Evolutionary conservation across 2,888 invertebrate genomes (phyloP).

Genomic region (Eustalomyia histrio): DNA sequence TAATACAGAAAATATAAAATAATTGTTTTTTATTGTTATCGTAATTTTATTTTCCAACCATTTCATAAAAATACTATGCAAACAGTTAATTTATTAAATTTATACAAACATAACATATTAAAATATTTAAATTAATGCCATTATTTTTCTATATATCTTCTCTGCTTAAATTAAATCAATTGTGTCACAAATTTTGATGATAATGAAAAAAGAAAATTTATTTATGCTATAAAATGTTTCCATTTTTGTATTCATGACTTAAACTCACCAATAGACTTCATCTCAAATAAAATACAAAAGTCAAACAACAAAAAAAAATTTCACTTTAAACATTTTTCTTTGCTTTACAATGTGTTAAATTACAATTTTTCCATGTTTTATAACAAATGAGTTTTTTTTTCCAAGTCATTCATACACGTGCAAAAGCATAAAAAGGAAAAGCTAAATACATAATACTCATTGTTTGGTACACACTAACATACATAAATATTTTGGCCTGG

Average conservation of each 20-base stretch:
- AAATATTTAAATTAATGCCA: no score
- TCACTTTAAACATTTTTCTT: neutral
- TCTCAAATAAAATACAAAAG: neutral
- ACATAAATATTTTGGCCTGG: neutral
- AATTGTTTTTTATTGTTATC: no score
- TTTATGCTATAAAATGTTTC: neutral
- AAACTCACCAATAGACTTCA: neutral
- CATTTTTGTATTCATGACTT: neutral
- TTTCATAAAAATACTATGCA: no score
- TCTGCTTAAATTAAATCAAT: conserved; percentile 35
- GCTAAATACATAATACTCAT: neutral
- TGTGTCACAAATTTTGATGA: conserved; percentile 22
- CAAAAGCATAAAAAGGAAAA: conserved; percentile 1
- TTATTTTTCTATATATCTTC: neutral
- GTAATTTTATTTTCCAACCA: no score
- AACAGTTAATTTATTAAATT: no score
- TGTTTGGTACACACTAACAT: neutral
- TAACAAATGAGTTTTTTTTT: no score
- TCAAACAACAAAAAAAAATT: no score
- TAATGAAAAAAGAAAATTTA: neutral
- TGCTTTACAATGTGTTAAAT: no score
- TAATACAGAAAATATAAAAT: no score
- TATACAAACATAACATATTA: no score
- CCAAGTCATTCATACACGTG: conserved; percentile 5
- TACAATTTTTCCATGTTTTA: no score